Conservation (phyloP, 2,113 vertebrate genomes). For the Lanius ludovicianus region DNA sequence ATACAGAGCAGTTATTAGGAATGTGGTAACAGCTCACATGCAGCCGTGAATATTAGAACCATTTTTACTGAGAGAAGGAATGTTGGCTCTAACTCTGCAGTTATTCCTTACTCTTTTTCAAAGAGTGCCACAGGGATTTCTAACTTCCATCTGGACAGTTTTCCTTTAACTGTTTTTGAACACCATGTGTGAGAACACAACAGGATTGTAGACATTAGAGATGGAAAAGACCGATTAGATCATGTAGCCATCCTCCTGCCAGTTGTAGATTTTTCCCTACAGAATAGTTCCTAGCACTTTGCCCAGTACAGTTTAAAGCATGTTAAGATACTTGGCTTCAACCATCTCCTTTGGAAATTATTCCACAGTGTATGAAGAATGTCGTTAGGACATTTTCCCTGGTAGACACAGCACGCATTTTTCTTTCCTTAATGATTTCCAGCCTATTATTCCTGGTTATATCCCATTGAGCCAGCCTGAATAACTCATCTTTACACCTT, state of each 20-base stretch:
- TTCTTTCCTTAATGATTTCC: constrained; percentile 58
- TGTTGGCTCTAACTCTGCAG: constrained; percentile 34
- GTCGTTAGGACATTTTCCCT: constrained; percentile 42
- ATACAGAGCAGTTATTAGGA: constrained; percentile 32
- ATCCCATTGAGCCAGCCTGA: background rate
- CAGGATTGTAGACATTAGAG: background rate
- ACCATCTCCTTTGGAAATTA: constrained; percentile 34
- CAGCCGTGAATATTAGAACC: constrained; percentile 4
- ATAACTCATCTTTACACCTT: constrained; percentile 59
- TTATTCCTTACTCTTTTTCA: constrained; percentile 40
- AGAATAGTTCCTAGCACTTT: constrained; percentile 43
- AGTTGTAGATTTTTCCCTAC: constrained; percentile 27
- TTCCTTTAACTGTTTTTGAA: constrained; percentile 61
- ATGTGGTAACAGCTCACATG: constrained; percentile 19
- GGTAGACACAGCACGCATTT: constrained; percentile 34
- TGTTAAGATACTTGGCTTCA: constrained; percentile 28
- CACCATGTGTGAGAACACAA: constrained; percentile 52
- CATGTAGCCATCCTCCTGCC: constrained; percentile 36
- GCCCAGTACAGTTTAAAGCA: constrained; percentile 38
- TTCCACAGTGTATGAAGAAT: constrained; percentile 42
- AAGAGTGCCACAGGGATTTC: constrained; percentile 51
- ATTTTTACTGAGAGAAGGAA: constrained; percentile 53
- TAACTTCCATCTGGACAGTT: constrained; percentile 61
- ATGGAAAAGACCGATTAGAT: constrained; percentile 60
- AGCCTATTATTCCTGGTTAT: constrained; percentile 40